Evolutionary conservation across 2,888 invertebrate genomes (phyloP).

Genomic region (Leptinotarsa juncta): DNA sequence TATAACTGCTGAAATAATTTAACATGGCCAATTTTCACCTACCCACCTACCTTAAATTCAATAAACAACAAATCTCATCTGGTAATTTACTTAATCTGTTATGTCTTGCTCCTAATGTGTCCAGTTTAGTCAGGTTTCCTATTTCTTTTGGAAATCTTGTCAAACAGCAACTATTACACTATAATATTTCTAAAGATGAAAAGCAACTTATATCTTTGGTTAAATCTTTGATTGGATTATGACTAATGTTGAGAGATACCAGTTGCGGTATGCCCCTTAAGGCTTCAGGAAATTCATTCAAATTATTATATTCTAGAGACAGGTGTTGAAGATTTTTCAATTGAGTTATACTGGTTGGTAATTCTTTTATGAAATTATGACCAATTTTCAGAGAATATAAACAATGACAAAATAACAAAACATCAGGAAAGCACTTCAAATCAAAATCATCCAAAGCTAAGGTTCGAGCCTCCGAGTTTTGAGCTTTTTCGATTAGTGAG

Average conservation of each 20-base stretch:
- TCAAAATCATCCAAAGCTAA: slow-evolving; percentile 75
- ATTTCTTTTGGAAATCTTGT: slow-evolving; percentile 72
- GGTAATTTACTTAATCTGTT: slow-evolving; percentile 72
- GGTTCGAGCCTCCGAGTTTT: slow-evolving; percentile 70
- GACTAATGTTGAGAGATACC: slow-evolving; percentile 74
- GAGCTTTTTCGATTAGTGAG: slow-evolving; percentile 75
- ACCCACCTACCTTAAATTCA: slow-evolving; percentile 71
- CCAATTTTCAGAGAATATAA: slow-evolving; percentile 74
- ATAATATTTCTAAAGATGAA: slow-evolving; percentile 72
- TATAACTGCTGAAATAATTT: too few species aligned
- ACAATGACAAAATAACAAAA: slow-evolving; percentile 70
- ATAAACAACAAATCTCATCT: slow-evolving; percentile 69
- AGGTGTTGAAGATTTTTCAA: slow-evolving; percentile 72
- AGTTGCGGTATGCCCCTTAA: slow-evolving; percentile 71
- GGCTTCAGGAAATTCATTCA: slow-evolving; percentile 71
- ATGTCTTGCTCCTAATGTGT: slow-evolving; percentile 76
- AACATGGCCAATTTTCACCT: slow-evolving; percentile 27
- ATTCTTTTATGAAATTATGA: slow-evolving; percentile 71
- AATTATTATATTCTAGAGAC: slow-evolving; percentile 75
- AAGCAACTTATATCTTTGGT: slow-evolving; percentile 73
- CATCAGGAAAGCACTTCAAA: slow-evolving; percentile 71
- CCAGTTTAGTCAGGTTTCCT: slow-evolving; percentile 70
- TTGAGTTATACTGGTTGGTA: slow-evolving; percentile 68
- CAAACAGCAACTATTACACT: slow-evolving; percentile 74
- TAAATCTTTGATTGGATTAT: slow-evolving; percentile 72